phyloP scores from a whole-genome alignment of 1,140 invertebrate genomes.

The Eufriesea mexicana region DNA sequence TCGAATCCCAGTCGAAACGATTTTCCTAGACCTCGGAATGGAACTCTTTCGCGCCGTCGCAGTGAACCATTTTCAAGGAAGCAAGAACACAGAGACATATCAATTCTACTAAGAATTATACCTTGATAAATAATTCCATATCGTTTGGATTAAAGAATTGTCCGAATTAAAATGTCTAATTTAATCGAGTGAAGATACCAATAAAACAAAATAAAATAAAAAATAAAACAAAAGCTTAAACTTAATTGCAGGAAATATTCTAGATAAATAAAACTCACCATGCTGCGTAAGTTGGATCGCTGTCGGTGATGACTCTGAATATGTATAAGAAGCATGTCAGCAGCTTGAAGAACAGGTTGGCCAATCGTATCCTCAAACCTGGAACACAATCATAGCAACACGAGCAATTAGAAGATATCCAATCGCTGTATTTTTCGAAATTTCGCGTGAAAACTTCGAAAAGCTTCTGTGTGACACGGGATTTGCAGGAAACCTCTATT shows the following conservation, averaged over 20 bases:
- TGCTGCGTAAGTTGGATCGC: constrained; percentile 91
- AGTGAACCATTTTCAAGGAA: too few relatives aligned
- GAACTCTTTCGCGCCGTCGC: constrained; percentile 21
- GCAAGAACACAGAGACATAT: too few relatives aligned
- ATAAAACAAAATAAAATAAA: too few relatives aligned
- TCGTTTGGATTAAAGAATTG: too few relatives aligned
- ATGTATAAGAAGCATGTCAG: constrained; percentile 98
- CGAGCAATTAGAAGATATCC: background rate
- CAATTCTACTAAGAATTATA: too few relatives aligned
- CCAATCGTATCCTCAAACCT: constrained; percentile 98
- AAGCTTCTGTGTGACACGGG: too few relatives aligned
- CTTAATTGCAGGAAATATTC: too few relatives aligned
- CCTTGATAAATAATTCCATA: too few relatives aligned
- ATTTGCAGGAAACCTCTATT: background rate
- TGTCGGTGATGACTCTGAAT: constrained; percentile 94
- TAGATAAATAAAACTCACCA: constrained; percentile 87
- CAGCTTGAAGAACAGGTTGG: constrained; percentile 97
- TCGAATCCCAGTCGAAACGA: constrained; percentile 22
- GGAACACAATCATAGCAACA: constrained; percentile 69
- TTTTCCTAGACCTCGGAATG: background rate
- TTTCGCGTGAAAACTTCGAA: background rate
- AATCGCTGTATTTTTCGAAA: background rate
- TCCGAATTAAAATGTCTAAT: too few relatives aligned
- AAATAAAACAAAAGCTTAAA: too few relatives aligned
- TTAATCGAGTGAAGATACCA: too few relatives aligned